Conservation (phyloP, 2,888 invertebrate genomes). For the Rhingia campestris region DNA sequence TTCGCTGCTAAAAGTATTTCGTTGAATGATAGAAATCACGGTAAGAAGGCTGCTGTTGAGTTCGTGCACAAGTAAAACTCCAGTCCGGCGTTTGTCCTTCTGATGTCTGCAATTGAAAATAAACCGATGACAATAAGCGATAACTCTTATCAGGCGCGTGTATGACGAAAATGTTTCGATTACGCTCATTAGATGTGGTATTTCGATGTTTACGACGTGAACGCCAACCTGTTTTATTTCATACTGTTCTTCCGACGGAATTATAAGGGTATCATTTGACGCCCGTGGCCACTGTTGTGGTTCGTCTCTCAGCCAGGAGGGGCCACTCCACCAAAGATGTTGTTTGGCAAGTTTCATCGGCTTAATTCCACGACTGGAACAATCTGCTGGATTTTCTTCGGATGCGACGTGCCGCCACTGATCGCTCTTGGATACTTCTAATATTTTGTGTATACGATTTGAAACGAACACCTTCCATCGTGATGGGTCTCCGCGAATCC, state of each 20-base stretch:
- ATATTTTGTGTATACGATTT: conserved; percentile 32
- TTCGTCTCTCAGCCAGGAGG: conserved; percentile 4
- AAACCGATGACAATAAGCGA: conserved; percentile 8
- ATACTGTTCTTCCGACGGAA: neutral
- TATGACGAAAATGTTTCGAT: neutral
- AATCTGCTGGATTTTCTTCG: conserved; percentile 32
- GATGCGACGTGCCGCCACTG: conserved; percentile 37
- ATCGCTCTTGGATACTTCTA: conserved; percentile 4
- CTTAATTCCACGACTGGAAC: conserved; percentile 25
- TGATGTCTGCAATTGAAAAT: neutral
- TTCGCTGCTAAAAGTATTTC: neutral
- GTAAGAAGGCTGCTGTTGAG: neutral
- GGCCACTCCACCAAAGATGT: conserved; percentile 37
- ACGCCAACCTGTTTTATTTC: neutral
- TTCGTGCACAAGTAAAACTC: neutral
- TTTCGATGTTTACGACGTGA: neutral
- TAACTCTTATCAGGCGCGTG: neutral
- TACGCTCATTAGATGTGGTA: neutral
- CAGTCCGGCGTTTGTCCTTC: neutral
- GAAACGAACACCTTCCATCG: conserved; percentile 33
- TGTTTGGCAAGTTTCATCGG: conserved; percentile 7
- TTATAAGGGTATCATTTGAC: conserved; percentile 5
- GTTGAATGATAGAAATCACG: neutral
- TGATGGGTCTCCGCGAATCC: conserved; percentile 23
- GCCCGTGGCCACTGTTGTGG: conserved; percentile 17